phyloP scores from a whole-genome alignment of 2,113 vertebrate genomes.

The Phasianus colchicus region DNA sequence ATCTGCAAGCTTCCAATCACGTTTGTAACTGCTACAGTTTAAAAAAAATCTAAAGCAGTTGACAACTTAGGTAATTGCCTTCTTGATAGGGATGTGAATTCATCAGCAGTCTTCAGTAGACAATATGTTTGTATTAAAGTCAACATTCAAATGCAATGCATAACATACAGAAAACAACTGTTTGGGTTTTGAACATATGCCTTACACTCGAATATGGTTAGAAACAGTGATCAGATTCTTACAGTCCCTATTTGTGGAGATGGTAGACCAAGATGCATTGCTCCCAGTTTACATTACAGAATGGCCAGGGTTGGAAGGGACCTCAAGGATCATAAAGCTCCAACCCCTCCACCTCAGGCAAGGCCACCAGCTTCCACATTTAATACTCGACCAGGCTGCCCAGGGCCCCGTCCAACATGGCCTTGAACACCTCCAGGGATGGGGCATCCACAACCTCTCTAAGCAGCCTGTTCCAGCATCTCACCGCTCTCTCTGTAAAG shows the following conservation, averaged over 20 bases:
- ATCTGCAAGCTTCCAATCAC: background rate
- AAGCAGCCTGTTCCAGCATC: no score
- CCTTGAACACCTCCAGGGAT: no score
- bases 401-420: no score
- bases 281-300: background rate
- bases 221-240: background rate
- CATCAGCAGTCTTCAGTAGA: background rate
- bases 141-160: background rate
- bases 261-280: background rate
- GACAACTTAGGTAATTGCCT: background rate
- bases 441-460: no score
- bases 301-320: no score
- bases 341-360: no score
- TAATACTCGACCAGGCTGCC: no score
- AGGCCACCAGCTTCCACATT: no score
- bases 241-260: background rate
- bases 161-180: background rate
- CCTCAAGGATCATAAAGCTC: no score
- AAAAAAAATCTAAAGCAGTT: background rate
- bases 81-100: background rate
- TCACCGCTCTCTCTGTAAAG: no score
- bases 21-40: background rate
- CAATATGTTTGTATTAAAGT: background rate
- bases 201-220: fast-evolving
- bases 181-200: background rate